phyloP scores from a whole-genome alignment of 2,888 invertebrate genomes.

The Cactoblastis cactorum region DNA sequence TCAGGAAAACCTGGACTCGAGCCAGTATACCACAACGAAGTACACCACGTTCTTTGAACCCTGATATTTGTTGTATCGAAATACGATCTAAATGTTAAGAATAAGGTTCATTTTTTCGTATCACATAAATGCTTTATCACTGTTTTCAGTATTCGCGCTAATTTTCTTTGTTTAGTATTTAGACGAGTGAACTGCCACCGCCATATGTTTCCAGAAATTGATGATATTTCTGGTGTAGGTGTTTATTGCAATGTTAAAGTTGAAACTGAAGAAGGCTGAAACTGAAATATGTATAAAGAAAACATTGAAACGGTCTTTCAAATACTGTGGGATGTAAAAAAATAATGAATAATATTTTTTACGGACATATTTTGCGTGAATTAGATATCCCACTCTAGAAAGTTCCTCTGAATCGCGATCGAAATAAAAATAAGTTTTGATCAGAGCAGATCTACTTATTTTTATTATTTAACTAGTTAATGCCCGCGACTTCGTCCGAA shows the following conservation, averaged over 20 bases:
- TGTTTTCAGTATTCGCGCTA: slow-evolving; percentile 29
- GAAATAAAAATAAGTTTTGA: too few species aligned
- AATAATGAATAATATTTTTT: too few species aligned
- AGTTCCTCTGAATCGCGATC: too few species aligned
- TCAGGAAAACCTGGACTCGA: slow-evolving; percentile 66
- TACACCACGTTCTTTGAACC: slow-evolving; percentile 58
- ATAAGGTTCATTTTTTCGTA: slow-evolving; percentile 26
- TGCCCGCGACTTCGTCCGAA: too few species aligned
- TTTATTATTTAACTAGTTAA: too few species aligned
- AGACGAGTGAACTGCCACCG: slow-evolving; percentile 36
- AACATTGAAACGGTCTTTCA: neutral
- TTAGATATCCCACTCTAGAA: too few species aligned
- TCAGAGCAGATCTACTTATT: too few species aligned
- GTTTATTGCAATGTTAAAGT: slow-evolving; percentile 25
- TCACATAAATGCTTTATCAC: slow-evolving; percentile 22
- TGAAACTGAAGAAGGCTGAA: neutral
- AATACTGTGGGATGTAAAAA: too few species aligned
- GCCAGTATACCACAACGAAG: slow-evolving; percentile 63
- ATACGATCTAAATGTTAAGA: slow-evolving; percentile 20
- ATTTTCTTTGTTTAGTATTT: slow-evolving; percentile 50
- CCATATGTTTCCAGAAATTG: slow-evolving; percentile 19
- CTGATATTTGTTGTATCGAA: slow-evolving; percentile 31
- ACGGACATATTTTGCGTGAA: too few species aligned
- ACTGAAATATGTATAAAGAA: neutral
- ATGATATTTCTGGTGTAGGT: slow-evolving; percentile 22